phyloP scores from a whole-genome alignment of 2,888 invertebrate species.

The Eristalinus sepulchralis region DNA sequence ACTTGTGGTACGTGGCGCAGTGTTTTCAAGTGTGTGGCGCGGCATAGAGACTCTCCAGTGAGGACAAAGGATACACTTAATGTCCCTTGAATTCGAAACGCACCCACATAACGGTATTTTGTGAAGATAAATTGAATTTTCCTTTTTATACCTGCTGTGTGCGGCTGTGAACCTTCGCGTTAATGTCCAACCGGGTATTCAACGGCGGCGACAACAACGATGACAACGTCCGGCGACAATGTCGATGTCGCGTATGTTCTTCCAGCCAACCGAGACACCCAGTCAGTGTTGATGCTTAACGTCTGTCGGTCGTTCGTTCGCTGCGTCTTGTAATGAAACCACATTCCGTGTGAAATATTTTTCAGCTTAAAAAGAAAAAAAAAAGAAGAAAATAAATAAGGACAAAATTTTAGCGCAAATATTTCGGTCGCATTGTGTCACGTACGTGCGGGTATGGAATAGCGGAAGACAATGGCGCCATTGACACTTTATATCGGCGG shows the following conservation, averaged over 20 bases:
- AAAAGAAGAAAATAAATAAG: neutral
- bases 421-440: constrained; percentile 16
- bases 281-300: neutral
- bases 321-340: too few species aligned
- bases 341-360: too few species aligned
- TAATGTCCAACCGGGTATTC: neutral
- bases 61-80: constrained; percentile 22
- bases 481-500: constrained; percentile 28
- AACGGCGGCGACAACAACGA: neutral
- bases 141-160: constrained; percentile 76
- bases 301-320: neutral
- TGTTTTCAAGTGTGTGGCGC: neutral
- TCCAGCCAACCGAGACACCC: neutral
- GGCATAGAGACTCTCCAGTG: neutral
- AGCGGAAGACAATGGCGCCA: constrained; percentile 30
- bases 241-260: neutral
- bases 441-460: constrained; percentile 19
- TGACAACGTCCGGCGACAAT: neutral
- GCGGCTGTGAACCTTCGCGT: constrained; percentile 29
- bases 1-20: too few species aligned
- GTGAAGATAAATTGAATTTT: constrained; percentile 69
- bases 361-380: neutral
- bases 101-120: neutral
- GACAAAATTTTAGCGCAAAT: neutral
- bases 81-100: neutral